Evolutionary conservation across 2,113 vertebrate genomes (phyloP).

Genomic region (Rhinolophus ferrumequinum): DNA sequence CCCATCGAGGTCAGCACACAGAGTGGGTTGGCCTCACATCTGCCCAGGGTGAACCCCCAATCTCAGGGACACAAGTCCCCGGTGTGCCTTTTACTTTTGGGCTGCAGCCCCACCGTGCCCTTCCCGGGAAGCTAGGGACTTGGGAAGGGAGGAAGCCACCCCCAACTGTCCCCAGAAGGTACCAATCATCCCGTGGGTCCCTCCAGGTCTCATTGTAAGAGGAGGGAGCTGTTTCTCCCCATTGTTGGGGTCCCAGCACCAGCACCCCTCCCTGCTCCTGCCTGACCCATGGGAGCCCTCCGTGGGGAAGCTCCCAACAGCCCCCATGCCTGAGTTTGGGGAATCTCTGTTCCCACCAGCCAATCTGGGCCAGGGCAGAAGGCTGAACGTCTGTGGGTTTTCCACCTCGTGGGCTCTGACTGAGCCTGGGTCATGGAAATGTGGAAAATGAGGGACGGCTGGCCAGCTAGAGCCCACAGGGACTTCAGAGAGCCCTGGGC

Average conservation of each 20-base stretch:
- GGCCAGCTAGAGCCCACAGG: not conserved
- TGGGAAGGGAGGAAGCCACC: not conserved
- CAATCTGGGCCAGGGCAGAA: too few species aligned
- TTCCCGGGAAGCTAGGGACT: not conserved
- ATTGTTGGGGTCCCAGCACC: not conserved
- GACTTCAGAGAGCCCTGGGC: not conserved
- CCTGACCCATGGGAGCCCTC: not conserved
- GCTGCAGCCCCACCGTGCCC: not conserved
- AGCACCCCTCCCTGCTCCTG: fast-evolving
- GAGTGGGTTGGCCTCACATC: not conserved
- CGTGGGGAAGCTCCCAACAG: not conserved
- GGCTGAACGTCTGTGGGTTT: not conserved
- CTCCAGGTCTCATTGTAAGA: not conserved
- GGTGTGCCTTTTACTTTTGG: not conserved
- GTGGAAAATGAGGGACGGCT: not conserved
- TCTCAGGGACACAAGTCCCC: not conserved
- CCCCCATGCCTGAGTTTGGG: not conserved
- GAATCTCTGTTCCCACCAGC: not conserved
- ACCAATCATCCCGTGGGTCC: not conserved
- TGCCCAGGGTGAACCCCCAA: not conserved
- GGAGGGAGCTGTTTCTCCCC: too few species aligned
- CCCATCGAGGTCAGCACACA: not conserved
- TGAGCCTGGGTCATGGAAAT: too few species aligned
- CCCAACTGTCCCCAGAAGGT: not conserved
- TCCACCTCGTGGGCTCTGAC: not conserved